These are phyloP conservation scores for Brachyopa scutellaris DNA, from an alignment of 2,888 invertebrate genomes.

Conservation along the genomic window DNA sequence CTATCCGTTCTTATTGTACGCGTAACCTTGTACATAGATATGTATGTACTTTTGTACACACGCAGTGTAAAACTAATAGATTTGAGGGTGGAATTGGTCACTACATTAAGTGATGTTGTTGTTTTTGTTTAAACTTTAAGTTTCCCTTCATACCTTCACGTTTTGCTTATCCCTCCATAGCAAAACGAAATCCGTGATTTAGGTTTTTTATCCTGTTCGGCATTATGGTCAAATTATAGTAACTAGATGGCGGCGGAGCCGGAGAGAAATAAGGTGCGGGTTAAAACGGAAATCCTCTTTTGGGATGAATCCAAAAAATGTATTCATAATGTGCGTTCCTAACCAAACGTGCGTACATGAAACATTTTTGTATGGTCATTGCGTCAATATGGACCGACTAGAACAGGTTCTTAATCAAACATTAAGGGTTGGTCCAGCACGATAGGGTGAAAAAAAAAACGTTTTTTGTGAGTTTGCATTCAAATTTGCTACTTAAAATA, in stretches of 20 bases:
- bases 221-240: constrained; percentile 67
- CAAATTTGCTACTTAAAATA: constrained; percentile 69
- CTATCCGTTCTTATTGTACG: background rate
- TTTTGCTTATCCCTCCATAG: constrained; percentile 53
- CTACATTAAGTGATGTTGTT: constrained; percentile 64
- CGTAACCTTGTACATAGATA: background rate
- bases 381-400: constrained; percentile 35
- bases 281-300: constrained; percentile 61
- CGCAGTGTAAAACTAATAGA: constrained; percentile 42
- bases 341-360: constrained; percentile 66
- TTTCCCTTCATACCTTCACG: constrained; percentile 43
- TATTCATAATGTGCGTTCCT: constrained; percentile 56
- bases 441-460: constrained; percentile 33
- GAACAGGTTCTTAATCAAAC: constrained; percentile 69
- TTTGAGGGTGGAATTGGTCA: constrained; percentile 59
- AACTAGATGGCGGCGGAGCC: constrained; percentile 25
- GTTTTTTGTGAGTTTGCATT: constrained; percentile 66
- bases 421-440: constrained; percentile 65
- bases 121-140: constrained; percentile 71
- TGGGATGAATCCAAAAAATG: constrained; percentile 56
- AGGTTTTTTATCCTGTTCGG: constrained; percentile 22
- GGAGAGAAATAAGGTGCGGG: constrained; percentile 1
- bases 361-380: constrained; percentile 60
- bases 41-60: too few relatives aligned
- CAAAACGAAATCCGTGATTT: constrained; percentile 66